Base-by-base conservation (phyloP, 1,140 invertebrate genomes). In the Drosophila lacertosa region DNA sequence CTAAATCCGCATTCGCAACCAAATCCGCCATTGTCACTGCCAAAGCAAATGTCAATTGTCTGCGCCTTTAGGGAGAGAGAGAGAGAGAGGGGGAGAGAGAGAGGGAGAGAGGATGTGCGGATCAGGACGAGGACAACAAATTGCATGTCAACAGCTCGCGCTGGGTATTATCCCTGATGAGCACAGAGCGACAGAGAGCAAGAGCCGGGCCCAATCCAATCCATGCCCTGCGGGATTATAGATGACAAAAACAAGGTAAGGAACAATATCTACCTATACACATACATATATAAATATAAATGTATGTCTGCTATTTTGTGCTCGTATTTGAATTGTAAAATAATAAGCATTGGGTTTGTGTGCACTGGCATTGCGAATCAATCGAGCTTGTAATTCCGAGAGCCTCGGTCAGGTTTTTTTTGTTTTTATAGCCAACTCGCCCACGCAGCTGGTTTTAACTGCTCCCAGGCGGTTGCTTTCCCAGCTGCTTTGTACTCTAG, bases 101-200 rank as follows among this genome's bases (percentile, higher is more conserved):
- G 50, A 33, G 7, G 4, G 26, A 32, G 22, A 10, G 15, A 62
- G 74, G 44, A 74, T 51, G 74, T 48, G 9, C 63, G 75, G 45
- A 63, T 60, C 51, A 26, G 70, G 29, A 55, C 70, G 66, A 65
- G 55, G 50, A 39, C 71, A 79, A 74, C 81, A 88, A 86, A 86
- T 86, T 86, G 81, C 81, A 86, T 88, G 81, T 86, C 81, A 86
- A 86, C 82, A 86, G 77, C 82, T 84, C 59, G 54, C 59, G 77
- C 65, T 45, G 66, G 58, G 73, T 63, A 81, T 86, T 81, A 81
- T 77, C 65, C 74, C 66, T 45, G 32, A 18, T 29, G 53, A 57
- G 4, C 29, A 47, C 22, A 59, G 65, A 60, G 65, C 60, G 64
- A 72, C 29, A 47, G 32, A 59, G 74, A 60, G 65, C 66, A 75